These are phyloP conservation scores for Chaitophorus viminalis DNA, from an alignment of 2,888 invertebrate species.

Conservation along the genomic window DNA sequence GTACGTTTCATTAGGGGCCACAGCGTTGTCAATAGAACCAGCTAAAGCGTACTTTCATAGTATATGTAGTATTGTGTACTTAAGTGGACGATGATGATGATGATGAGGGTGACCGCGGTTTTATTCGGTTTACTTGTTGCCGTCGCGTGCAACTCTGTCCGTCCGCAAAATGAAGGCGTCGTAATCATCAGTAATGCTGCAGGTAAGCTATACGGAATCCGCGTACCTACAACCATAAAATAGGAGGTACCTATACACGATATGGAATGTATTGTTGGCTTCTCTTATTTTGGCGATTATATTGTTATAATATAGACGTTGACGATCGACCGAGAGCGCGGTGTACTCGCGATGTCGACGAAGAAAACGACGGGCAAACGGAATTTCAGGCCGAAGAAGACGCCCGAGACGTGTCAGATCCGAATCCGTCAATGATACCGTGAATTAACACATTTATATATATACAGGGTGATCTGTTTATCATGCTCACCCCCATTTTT, in stretches of 20 bases:
- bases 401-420: background rate
- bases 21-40: background rate
- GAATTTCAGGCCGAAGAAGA: background rate
- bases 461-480: no score
- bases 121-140: background rate
- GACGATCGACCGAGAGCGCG: background rate
- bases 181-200: no score
- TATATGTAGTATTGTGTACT: no score
- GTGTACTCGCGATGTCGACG: background rate
- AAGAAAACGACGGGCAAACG: background rate
- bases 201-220: no score
- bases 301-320: background rate
- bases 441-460: background rate
- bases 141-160: background rate
- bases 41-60: no score
- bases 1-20: background rate
- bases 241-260: no score
- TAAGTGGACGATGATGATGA: background rate
- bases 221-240: no score
- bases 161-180: no score
- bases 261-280: no score
- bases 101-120: background rate
- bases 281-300: background rate
- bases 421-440: constrained; percentile 35
- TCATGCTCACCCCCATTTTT: no score